A percentile compares a stretch with the other conserved stretches of the same genome.
phyloP scores from a whole-genome alignment of 2,113 vertebrate genomes.

The Steatornis caripensis region DNA sequence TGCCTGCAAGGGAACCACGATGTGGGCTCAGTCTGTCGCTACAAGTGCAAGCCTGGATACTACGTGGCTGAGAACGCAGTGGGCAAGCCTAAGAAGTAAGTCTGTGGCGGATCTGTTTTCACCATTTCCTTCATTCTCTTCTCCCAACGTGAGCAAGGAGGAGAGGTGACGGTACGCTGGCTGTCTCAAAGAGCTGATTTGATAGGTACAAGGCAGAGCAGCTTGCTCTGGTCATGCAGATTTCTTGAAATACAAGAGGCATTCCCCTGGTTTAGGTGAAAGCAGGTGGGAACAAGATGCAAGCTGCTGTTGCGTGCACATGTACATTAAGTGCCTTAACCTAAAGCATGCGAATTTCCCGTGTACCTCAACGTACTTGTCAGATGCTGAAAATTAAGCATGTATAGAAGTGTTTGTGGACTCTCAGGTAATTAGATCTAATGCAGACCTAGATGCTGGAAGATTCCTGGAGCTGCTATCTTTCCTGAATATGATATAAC shows the following conservation, averaged over 20 bases:
- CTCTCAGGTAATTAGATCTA: neutral
- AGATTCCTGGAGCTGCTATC: neutral
- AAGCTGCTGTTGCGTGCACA: rapidly evolving
- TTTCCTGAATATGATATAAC: neutral
- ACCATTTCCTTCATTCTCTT: neutral
- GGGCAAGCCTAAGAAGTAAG: conserved; percentile 80
- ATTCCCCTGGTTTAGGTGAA: neutral
- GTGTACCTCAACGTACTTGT: rapidly evolving
- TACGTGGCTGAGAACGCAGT: conserved; percentile 68
- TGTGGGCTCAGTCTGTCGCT: conserved; percentile 85
- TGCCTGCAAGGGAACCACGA: conserved; percentile 83
- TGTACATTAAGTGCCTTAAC: neutral
- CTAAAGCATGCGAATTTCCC: neutral
- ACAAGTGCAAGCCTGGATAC: conserved; percentile 90
- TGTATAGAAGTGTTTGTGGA: neutral
- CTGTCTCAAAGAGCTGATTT: neutral
- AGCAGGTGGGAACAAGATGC: neutral
- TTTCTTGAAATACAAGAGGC: neutral
- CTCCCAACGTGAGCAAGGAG: neutral
- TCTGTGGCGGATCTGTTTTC: neutral
- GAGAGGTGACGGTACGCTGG: neutral
- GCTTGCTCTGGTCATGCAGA: neutral
- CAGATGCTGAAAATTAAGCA: neutral
- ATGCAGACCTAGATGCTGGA: neutral
- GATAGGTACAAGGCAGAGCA: neutral